A percentile compares a stretch with the other conserved stretches of the same genome.
phyloP scores from a whole-genome alignment of 2,888 invertebrate species.

The Gastracanthus pulcherrimus region DNA sequence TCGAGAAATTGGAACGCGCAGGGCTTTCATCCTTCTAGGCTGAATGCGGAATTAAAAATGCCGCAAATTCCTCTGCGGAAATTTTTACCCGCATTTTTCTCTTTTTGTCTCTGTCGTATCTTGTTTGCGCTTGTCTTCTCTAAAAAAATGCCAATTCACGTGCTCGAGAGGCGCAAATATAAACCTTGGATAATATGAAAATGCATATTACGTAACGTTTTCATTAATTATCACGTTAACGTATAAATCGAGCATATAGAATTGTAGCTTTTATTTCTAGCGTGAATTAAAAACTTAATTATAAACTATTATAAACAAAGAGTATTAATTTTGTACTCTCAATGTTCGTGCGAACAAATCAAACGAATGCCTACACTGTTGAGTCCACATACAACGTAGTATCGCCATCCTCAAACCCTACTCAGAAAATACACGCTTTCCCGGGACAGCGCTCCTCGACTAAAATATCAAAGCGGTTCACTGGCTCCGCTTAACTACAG shows the following conservation, averaged over 20 bases:
- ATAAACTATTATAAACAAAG: no score
- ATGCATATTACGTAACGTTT: neutral
- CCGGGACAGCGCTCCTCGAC: no score
- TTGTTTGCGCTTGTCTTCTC: constrained; percentile 15
- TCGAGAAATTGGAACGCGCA: constrained; percentile 30
- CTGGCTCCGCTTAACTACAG: constrained; percentile 13
- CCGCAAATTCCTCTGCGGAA: constrained; percentile 41
- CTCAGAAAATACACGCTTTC: no score
- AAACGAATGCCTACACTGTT: neutral
- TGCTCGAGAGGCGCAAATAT: neutral
- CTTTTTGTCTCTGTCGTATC: constrained; percentile 19
- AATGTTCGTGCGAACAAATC: no score
- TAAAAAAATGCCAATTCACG: constrained; percentile 5
- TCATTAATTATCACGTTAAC: neutral
- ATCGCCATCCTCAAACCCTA: neutral
- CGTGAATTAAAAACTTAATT: no score
- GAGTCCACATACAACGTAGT: neutral
- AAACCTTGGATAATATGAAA: neutral
- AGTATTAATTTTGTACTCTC: no score
- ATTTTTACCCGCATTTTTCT: constrained; percentile 19
- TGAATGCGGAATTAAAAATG: constrained; percentile 60
- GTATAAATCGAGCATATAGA: no score
- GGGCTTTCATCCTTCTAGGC: constrained; percentile 42
- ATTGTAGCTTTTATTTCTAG: no score
- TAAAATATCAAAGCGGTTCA: constrained; percentile 25